Base-by-base conservation (phyloP, 2,113 vertebrate genomes). In the Syngnathoides biaculeatus region DNA sequence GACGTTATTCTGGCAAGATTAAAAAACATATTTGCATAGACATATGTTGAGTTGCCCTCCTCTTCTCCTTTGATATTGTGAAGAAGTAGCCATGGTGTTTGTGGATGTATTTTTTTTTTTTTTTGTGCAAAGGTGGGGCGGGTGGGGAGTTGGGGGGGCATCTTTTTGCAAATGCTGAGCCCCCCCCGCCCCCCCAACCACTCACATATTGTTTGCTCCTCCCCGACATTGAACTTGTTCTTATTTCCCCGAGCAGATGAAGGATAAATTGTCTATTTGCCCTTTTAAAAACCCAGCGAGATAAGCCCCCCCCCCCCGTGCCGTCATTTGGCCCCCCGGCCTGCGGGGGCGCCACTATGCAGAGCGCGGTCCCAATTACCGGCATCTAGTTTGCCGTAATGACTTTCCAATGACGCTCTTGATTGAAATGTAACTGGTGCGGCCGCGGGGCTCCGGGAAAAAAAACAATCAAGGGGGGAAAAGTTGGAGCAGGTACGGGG, bases 251-350 rank as follows among this genome's bases (percentile, higher is more conserved):
- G 79, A 80, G 78, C 86, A 94, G 95, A 98, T 96, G 90, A 90
- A 91, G 69, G 95, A 99, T 99, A 98, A 97, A 94, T 88, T 58
- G 87, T 89, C 92, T 88, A 91, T 92, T 92, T 92, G 88, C 86
- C 81, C 91, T 89, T 89, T 57, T 57, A 57, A 93, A 91, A 92
- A 94, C 92, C 84, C 83, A 92, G 14, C 7, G 90, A 82, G 95
- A 98, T 99, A 97, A 98, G 83, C 26, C 55, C 26, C 77, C 67
- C 61, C 26, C 55, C 26, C 77, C 67, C 61, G 7, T 20, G 20
- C 83, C 90, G 90, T 91, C 90, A 92, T 95, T 95, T 91, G 92
- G 91, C 91, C 88, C n/a, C 84, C 80, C 92, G 92, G 63, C 63
- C 92, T 86, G 81, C 86, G 87, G 93, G 90, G 90, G 84, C 90